Evolutionary conservation across 1,140 invertebrate genomes (phyloP).

Genomic region (Heterodera schachtii): DNA sequence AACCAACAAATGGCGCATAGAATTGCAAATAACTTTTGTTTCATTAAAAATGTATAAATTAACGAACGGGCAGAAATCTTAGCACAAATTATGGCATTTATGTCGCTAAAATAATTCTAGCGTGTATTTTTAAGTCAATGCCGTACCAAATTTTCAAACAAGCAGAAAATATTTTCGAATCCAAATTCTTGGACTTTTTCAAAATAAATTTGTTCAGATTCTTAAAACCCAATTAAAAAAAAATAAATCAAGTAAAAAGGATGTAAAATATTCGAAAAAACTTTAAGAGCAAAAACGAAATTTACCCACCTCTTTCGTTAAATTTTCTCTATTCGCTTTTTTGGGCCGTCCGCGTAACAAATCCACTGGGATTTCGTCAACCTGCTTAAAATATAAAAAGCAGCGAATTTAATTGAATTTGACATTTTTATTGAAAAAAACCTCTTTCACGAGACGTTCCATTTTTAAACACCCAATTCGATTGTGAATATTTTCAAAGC

Average conservation of each 20-base stretch:
- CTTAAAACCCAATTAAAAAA: not conserved
- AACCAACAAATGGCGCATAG: too few relatives aligned
- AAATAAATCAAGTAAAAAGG: not conserved
- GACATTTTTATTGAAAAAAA: not conserved
- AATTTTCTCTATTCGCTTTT: not conserved
- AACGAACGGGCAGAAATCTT: too few relatives aligned
- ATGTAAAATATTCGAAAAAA: not conserved
- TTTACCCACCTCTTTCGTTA: not conserved
- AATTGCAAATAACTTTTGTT: too few relatives aligned
- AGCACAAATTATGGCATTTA: too few relatives aligned
- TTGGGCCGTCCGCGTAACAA: not conserved
- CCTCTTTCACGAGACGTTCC: constrained; percentile 8
- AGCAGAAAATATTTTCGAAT: too few relatives aligned
- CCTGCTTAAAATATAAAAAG: not conserved
- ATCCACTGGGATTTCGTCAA: not conserved
- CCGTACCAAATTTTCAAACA: too few relatives aligned
- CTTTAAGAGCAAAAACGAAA: not conserved
- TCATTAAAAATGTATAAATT: too few relatives aligned
- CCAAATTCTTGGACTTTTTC: too few relatives aligned
- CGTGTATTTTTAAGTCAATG: too few relatives aligned
- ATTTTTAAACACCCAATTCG: constrained; percentile 1
- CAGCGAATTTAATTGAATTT: not conserved
- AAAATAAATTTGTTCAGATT: too few relatives aligned
- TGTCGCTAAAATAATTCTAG: too few relatives aligned
- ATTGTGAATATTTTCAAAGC: constrained; percentile 2